phyloP scores from a whole-genome alignment of 2,888 invertebrate species.

The Girardia tigrina region DNA sequence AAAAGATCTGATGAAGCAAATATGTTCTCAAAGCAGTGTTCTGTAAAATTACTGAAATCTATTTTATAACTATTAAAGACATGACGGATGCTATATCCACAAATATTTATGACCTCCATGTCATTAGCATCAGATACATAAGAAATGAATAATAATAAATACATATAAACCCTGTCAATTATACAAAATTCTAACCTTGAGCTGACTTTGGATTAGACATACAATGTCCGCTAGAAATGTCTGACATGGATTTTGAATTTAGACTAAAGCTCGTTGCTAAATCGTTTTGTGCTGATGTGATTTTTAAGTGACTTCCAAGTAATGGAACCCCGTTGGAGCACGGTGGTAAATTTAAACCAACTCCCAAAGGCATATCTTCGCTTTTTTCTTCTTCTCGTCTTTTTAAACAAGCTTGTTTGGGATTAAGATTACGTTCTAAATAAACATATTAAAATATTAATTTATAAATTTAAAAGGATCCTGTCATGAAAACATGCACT shows the following conservation, averaged over 20 bases:
- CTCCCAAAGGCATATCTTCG: slow-evolving; percentile 39
- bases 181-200: not conserved
- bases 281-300: not conserved
- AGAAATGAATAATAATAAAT: not conserved
- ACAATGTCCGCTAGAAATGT: slow-evolving; percentile 2
- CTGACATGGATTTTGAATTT: slow-evolving; percentile 3
- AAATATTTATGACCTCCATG: too few species aligned
- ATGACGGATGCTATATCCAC: too few species aligned
- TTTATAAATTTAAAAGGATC: too few species aligned
- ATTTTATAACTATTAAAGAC: too few species aligned
- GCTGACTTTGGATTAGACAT: slow-evolving; percentile 5
- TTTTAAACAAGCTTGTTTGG: slow-evolving; percentile 92
- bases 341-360: not conserved
- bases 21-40: too few species aligned
- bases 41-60: too few species aligned
- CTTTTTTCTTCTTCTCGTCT: slow-evolving; percentile 62
- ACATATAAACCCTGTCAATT: too few species aligned
- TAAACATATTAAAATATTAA: not conserved
- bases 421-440: slow-evolving; percentile 75
- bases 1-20: too few species aligned
- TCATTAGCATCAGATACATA: not conserved
- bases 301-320: not conserved
- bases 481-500: not conserved
- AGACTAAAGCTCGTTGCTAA: not conserved
- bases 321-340: not conserved